phyloP scores from a whole-genome alignment of 2,797 vertebrate species.

The Enteromius anoplus region DNA sequence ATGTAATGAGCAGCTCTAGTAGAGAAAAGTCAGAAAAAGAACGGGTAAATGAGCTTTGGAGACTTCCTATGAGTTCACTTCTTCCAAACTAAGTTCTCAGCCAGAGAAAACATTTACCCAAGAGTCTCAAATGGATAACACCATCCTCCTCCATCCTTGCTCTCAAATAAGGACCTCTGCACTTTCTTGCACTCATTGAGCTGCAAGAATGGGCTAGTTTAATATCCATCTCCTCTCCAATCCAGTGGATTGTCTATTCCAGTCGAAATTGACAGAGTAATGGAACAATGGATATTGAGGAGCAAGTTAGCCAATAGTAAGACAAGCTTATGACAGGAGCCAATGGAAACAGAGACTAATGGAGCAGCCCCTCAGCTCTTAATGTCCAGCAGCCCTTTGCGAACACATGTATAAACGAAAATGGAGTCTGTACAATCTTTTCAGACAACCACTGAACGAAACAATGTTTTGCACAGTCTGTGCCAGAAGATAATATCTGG shows the following conservation, averaged over 20 bases:
- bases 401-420: slow-evolving; percentile 50
- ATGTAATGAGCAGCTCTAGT: slow-evolving; percentile 30
- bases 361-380: slow-evolving; percentile 29
- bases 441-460: slow-evolving; percentile 28
- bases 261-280: slow-evolving; percentile 16
- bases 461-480: slow-evolving; percentile 9
- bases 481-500: slow-evolving; percentile 26
- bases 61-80: slow-evolving; percentile 54
- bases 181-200: slow-evolving; percentile 24
- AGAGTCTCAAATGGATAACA: slow-evolving; percentile 46
- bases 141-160: slow-evolving; percentile 2
- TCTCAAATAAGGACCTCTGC: slow-evolving; percentile 23
- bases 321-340: slow-evolving; percentile 29
- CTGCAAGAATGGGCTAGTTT: slow-evolving; percentile 23
- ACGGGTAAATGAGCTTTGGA: slow-evolving; percentile 39
- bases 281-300: slow-evolving; percentile 32
- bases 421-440: neutral
- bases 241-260: slow-evolving; percentile 25
- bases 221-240: slow-evolving; percentile 29
- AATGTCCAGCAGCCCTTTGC: slow-evolving; percentile 36
- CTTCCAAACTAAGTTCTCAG: slow-evolving; percentile 57
- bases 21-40: slow-evolving; percentile 24
- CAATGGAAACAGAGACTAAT: slow-evolving; percentile 51
- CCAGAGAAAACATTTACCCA: slow-evolving; percentile 65
- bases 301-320: slow-evolving; percentile 42